A percentile compares a stretch with the other conserved stretches of the same genome.
Conservation (phyloP, 2,888 invertebrate species). For the Diachrysia chrysitis region DNA sequence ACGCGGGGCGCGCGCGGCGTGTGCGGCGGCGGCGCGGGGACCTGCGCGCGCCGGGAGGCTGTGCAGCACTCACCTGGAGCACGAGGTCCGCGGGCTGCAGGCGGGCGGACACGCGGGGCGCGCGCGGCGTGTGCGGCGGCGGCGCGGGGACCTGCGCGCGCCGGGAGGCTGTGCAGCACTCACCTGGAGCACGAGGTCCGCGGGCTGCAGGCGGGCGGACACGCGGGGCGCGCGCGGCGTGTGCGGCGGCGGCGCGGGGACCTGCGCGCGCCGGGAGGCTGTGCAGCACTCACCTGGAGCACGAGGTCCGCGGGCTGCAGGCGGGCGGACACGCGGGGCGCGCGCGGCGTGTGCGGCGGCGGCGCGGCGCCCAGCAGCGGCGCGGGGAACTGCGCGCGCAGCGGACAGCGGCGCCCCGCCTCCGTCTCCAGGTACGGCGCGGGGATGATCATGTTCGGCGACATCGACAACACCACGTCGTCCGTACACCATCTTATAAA, state of each 20-base stretch:
- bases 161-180: background rate
- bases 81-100: constrained; percentile 70
- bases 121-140: background rate
- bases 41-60: background rate
- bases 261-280: constrained; percentile 91
- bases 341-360: background rate
- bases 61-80: too few relatives aligned
- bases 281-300: constrained; percentile 28
- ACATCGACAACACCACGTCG: constrained; percentile 91
- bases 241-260: constrained; percentile 68
- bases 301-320: constrained; percentile 75
- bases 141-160: background rate
- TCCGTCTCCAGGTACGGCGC: constrained; percentile 97
- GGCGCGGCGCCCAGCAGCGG: constrained; percentile 40
- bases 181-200: constrained; percentile 73
- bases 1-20: constrained; percentile 6
- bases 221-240: constrained; percentile 4
- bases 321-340: constrained; percentile 90
- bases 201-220: constrained; percentile 55
- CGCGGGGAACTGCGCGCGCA: constrained; percentile 91
- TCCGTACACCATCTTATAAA: constrained; percentile 89
- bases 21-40: background rate
- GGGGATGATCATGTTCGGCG: constrained; percentile 95
- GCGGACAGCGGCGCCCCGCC: constrained; percentile 92
- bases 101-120: constrained; percentile 36